Percentiles rank a stretch among this genome's conserved stretches.
phyloP scores from a whole-genome alignment of 2,888 invertebrate species.

The Ophion costatus region DNA sequence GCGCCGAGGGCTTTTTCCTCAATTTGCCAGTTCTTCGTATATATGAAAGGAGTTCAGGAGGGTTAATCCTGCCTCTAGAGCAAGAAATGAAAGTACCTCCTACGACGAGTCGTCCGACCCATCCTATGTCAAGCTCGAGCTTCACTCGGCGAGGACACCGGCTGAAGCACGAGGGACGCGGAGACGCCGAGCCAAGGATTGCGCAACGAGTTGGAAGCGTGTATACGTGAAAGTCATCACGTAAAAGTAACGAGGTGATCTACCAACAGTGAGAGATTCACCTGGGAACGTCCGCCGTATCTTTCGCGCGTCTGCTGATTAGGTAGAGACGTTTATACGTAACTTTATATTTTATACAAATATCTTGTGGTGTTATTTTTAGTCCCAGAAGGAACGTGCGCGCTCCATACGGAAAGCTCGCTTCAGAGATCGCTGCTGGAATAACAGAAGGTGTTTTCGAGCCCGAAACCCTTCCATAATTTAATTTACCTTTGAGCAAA shows the following conservation, averaged over 20 bases:
- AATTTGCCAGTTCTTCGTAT: not conserved
- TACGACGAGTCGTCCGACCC: slow-evolving; percentile 17
- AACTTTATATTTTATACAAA: not conserved
- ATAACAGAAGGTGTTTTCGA: not conserved
- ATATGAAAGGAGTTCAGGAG: not conserved
- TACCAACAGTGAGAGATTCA: slow-evolving; percentile 37
- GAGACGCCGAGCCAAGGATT: slow-evolving; percentile 17
- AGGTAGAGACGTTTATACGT: not conserved
- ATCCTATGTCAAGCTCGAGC: slow-evolving; percentile 22
- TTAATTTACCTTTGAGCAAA: not conserved
- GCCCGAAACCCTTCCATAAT: not conserved
- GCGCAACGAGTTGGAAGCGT: slow-evolving; percentile 44
- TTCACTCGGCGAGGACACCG: not conserved
- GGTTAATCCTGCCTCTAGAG: slow-evolving; percentile 35
- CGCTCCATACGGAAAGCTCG: not conserved
- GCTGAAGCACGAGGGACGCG: slow-evolving; percentile 4
- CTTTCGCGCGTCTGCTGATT: slow-evolving; percentile 33
- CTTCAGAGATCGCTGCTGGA: not conserved
- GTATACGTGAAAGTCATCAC: slow-evolving; percentile 54
- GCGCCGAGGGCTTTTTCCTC: not conserved
- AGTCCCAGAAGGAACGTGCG: not conserved
- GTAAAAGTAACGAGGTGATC: slow-evolving; percentile 62
- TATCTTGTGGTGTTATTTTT: not conserved
- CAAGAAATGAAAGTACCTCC: slow-evolving; percentile 48
- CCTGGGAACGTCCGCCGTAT: slow-evolving; percentile 46